Conservation (phyloP, 2,888 invertebrate species). For the Apotomis betuletana region DNA sequence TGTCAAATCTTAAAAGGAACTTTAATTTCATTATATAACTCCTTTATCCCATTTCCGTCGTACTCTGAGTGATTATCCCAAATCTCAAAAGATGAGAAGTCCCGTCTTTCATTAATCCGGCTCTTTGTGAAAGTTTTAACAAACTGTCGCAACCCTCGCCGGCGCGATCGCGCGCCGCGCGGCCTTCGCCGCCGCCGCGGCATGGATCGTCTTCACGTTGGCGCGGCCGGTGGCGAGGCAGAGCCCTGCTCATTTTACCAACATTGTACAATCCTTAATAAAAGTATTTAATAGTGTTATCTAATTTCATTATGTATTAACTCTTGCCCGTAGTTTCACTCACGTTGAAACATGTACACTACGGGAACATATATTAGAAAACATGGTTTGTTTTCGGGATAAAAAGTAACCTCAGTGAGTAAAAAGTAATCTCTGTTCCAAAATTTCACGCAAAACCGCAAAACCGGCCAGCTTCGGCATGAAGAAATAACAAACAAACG, state of each 20-base stretch:
- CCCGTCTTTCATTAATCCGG: slow-evolving; percentile 30
- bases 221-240: not conserved
- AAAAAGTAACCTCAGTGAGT: no score
- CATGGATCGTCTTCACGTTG: not conserved
- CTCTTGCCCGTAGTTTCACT: no score
- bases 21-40: slow-evolving; percentile 9
- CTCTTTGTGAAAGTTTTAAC: slow-evolving; percentile 34
- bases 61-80: slow-evolving; percentile 16
- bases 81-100: slow-evolving; percentile 21
- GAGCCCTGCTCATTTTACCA: not conserved
- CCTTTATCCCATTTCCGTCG: not conserved
- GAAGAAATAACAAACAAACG: no score
- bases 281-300: no score
- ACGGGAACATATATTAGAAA: no score
- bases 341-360: no score
- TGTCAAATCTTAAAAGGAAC: not conserved
- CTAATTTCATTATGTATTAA: no score
- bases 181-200: not conserved
- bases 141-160: slow-evolving; percentile 27
- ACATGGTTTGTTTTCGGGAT: no score
- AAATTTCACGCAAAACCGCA: no score
- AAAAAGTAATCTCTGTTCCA: no score
- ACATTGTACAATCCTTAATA: not conserved
- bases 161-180: not conserved
- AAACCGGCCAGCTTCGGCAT: no score